Percentiles rank a stretch among this genome's conserved stretches.
Conservation (phyloP, 1,140 invertebrate genomes). For the Diorhabda elongata region DNA sequence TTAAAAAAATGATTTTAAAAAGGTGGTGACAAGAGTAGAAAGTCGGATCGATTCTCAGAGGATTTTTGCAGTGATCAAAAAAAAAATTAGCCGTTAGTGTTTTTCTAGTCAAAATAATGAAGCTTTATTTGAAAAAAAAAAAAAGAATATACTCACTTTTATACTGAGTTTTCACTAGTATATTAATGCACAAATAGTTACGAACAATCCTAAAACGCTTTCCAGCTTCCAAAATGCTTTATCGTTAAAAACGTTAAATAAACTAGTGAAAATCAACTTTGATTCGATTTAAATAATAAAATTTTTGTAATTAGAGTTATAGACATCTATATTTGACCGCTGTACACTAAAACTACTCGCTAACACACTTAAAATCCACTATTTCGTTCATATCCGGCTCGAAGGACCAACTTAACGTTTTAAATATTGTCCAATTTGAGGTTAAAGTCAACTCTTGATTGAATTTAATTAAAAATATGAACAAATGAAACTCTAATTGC, state of each 20-base stretch:
- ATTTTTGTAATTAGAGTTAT: no score
- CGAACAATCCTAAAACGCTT: background rate
- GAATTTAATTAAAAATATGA: no score
- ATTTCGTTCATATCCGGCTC: no score
- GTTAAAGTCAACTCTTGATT: no score
- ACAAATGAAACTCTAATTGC: no score
- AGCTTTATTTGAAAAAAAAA: background rate
- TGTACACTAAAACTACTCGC: no score
- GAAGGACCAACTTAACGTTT: no score
- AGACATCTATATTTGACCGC: no score
- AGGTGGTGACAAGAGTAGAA: background rate
- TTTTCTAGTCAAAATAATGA: background rate
- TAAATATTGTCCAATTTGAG: no score
- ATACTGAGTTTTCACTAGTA: constrained; percentile 2
- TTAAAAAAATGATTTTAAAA: no score
- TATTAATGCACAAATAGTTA: background rate
- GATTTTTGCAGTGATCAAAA: constrained; percentile 2
- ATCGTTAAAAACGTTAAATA: background rate
- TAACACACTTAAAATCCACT: no score
- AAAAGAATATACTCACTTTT: background rate
- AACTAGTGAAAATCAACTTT: background rate
- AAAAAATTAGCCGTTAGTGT: background rate
- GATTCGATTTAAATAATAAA: no score
- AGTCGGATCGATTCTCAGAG: background rate
- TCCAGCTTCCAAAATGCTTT: background rate